A percentile compares a stretch with the other conserved stretches of the same genome.
Conservation (phyloP, 2,888 invertebrate species). For the Andrena chrysosceles region DNA sequence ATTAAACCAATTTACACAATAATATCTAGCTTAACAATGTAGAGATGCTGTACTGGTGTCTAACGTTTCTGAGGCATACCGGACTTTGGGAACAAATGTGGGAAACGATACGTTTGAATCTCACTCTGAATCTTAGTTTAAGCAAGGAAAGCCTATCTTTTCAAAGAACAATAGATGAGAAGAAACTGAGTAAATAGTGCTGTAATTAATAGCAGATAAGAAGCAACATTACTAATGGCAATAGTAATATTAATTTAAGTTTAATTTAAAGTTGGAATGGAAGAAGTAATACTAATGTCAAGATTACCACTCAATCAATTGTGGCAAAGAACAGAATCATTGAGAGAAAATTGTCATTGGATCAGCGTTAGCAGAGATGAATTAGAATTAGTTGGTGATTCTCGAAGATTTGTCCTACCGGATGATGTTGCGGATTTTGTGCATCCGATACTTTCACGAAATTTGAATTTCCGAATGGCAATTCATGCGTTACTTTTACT, state of each 20-base stretch:
- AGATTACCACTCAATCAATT: constrained; percentile 90
- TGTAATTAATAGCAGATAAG: constrained; percentile 3
- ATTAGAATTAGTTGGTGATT: constrained; percentile 86
- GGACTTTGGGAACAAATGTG: constrained; percentile 92
- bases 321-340: constrained; percentile 91
- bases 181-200: constrained; percentile 82
- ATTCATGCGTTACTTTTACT: constrained; percentile 87
- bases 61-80: constrained; percentile 88
- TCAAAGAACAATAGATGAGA: constrained; percentile 83
- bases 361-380: constrained; percentile 86
- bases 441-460: constrained; percentile 88
- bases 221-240: neutral
- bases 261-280: constrained; percentile 86
- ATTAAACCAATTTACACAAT: constrained; percentile 4
- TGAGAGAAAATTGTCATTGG: constrained; percentile 91
- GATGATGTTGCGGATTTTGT: constrained; percentile 89
- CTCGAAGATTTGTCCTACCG: constrained; percentile 88
- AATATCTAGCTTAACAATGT: constrained; percentile 28
- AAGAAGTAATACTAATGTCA: constrained; percentile 88
- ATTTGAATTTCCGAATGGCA: constrained; percentile 87
- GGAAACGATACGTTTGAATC: constrained; percentile 89
- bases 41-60: constrained; percentile 86
- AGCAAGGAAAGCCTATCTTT: constrained; percentile 73
- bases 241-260: constrained; percentile 21
- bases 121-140: constrained; percentile 88